phyloP scores from a whole-genome alignment of 1,140 invertebrate species.

The Psilanteris sp. region DNA sequence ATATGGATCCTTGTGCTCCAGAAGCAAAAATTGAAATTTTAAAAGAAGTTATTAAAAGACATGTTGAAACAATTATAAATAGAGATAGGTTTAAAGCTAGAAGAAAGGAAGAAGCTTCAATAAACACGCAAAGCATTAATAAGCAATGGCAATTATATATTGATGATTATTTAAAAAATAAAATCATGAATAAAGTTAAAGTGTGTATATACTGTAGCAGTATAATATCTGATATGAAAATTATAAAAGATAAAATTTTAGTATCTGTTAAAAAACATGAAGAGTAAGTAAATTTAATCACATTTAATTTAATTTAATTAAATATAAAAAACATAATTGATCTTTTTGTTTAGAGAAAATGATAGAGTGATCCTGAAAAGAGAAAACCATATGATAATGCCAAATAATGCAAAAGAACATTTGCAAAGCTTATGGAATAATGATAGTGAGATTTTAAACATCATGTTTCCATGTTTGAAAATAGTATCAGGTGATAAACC shows the following conservation, averaged over 20 bases:
- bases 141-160: slow-evolving; percentile 82
- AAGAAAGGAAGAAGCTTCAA: slow-evolving; percentile 24
- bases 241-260: slow-evolving; percentile 75
- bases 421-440: slow-evolving; percentile 88
- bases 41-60: slow-evolving; percentile 64
- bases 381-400: slow-evolving; percentile 75
- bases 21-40: slow-evolving; percentile 52
- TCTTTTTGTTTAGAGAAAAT: neutral
- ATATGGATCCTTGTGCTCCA: neutral
- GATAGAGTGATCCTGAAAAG: neutral
- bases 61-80: slow-evolving; percentile 65
- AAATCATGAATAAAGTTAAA: slow-evolving; percentile 75
- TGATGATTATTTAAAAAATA: slow-evolving; percentile 81
- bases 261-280: too few species aligned
- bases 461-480: slow-evolving; percentile 87
- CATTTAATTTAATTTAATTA: too few species aligned
- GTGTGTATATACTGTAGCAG: slow-evolving; percentile 84
- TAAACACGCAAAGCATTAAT: slow-evolving; percentile 82
- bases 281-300: too few species aligned
- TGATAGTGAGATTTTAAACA: slow-evolving; percentile 86
- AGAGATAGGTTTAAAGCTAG: slow-evolving; percentile 48
- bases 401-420: slow-evolving; percentile 85
- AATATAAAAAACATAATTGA: too few species aligned
- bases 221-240: slow-evolving; percentile 82
- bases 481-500: slow-evolving; percentile 82